These are phyloP conservation scores for Callocephalon fimbriatum DNA, from an alignment of 2,113 vertebrate genomes.

Conservation along the genomic window DNA sequence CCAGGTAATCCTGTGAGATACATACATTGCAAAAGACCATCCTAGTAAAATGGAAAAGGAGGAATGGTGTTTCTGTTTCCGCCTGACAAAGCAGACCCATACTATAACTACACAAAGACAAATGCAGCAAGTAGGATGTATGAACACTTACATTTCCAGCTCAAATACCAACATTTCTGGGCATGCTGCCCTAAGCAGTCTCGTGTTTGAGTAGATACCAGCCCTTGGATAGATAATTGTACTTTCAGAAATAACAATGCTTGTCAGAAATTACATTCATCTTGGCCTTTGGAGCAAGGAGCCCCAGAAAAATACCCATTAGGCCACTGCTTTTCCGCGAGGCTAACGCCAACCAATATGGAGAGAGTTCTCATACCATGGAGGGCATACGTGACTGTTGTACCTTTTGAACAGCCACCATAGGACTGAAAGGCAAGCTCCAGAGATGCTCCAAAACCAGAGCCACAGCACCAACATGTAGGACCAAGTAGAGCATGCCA, in stretches of 20 bases:
- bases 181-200: background rate
- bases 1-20: slow-evolving; percentile 80
- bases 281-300: background rate
- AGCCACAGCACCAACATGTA: rapidly evolving
- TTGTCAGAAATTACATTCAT: background rate
- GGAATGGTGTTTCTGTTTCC: background rate
- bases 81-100: background rate
- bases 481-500: slow-evolving; percentile 37
- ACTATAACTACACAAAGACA: background rate
- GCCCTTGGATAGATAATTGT: background rate
- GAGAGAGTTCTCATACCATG: background rate
- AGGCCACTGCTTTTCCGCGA: background rate
- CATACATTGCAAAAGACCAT: slow-evolving; percentile 82
- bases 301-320: rapidly evolving
- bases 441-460: background rate
- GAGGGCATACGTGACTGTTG: background rate
- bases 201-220: background rate
- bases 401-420: background rate
- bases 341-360: background rate
- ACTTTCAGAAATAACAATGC: background rate
- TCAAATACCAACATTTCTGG: slow-evolving; percentile 26
- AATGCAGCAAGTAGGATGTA: background rate
- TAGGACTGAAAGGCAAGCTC: background rate
- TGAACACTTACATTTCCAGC: background rate
- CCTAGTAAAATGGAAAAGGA: slow-evolving; percentile 59